These are phyloP conservation scores for Heteractis magnifica DNA, from an alignment of 92 coral and sea anemone species.

Conservation along the genomic window DNA sequence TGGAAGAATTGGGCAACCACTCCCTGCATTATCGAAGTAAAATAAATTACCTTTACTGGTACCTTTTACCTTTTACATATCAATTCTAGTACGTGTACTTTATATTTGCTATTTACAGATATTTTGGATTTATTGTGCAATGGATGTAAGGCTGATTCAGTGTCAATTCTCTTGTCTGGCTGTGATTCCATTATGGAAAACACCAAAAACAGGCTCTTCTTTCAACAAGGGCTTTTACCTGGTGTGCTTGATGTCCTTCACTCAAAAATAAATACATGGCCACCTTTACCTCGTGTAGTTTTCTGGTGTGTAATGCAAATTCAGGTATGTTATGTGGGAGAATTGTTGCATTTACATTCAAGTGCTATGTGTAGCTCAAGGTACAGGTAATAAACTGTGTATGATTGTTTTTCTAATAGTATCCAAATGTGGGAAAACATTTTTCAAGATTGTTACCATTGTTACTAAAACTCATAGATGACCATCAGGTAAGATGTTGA, in stretches of 20 bases:
- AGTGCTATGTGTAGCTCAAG: no score
- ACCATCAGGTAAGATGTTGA: background rate
- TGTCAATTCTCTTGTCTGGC: background rate
- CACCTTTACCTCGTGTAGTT: constrained; percentile 10
- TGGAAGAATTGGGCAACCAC: no score
- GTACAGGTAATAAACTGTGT: no score
- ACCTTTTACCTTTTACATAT: no score
- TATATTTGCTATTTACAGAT: background rate
- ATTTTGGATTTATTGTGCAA: constrained; percentile 14
- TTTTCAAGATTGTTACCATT: background rate
- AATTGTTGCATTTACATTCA: no score
- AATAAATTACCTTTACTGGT: no score
- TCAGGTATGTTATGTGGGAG: background rate
- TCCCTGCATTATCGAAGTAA: no score
- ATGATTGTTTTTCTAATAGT: background rate
- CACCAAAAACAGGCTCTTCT: background rate
- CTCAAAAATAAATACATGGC: background rate
- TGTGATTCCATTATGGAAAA: background rate
- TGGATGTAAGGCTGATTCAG: constrained; percentile 5
- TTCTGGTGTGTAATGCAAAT: constrained; percentile 19
- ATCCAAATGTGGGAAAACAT: background rate
- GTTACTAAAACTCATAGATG: background rate
- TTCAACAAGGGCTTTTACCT: background rate
- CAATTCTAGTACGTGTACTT: no score
- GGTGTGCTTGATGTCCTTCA: background rate